Evolutionary conservation across 2,888 invertebrate genomes (phyloP).

Genomic region (Abrostola tripartita): DNA sequence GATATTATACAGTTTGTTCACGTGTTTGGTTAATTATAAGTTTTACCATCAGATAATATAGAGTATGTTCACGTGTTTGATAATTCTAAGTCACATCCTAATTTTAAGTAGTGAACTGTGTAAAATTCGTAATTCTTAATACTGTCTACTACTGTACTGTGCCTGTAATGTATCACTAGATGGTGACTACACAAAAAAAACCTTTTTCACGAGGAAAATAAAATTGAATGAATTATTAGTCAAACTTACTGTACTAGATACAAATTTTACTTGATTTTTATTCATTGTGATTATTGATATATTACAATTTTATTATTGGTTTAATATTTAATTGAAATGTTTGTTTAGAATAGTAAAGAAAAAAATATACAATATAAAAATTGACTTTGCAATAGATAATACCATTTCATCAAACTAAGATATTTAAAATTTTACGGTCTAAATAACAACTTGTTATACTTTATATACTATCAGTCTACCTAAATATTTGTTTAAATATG

Average conservation of each 20-base stretch:
- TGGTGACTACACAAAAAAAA: too few species aligned
- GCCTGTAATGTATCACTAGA: too few species aligned
- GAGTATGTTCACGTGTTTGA: too few species aligned
- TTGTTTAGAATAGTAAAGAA: background rate
- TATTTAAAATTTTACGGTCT: background rate
- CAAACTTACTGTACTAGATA: constrained; percentile 5
- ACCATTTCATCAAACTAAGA: constrained; percentile 10
- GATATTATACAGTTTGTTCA: too few species aligned
- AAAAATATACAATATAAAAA: background rate
- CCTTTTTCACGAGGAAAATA: too few species aligned
- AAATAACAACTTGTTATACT: constrained; percentile 8
- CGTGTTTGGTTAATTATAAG: too few species aligned
- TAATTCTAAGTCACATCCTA: too few species aligned
- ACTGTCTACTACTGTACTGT: too few species aligned
- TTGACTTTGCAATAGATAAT: background rate
- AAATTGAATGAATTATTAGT: background rate
- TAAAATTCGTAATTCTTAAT: too few species aligned
- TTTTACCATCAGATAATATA: too few species aligned
- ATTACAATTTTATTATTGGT: background rate
- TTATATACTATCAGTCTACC: constrained; percentile 41
- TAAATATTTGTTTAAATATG: constrained; percentile 7
- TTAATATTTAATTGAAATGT: background rate
- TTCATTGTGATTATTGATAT: background rate
- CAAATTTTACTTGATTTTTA: background rate
- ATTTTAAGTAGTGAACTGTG: too few species aligned